These are phyloP conservation scores for Cyprinodon diabolis DNA, from an alignment of 2,797 vertebrate species.

Conservation along the genomic window DNA sequence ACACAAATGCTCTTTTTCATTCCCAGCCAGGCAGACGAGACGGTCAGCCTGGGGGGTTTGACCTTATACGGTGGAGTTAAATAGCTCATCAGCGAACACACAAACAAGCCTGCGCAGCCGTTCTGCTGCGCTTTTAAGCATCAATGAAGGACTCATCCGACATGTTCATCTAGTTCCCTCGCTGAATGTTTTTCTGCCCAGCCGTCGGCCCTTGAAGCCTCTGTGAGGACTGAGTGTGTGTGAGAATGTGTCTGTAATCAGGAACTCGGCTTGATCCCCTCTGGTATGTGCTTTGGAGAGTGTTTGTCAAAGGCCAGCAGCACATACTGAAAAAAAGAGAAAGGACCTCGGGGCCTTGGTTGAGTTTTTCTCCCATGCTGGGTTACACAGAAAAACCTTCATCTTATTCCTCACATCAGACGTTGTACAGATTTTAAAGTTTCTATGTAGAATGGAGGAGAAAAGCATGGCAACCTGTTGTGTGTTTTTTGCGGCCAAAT, in stretches of 20 bases:
- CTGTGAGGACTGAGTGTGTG: constrained; percentile 44
- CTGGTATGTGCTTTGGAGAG: constrained; percentile 77
- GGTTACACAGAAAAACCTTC: background rate
- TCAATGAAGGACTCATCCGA: constrained; percentile 75
- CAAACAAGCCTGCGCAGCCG: constrained; percentile 32
- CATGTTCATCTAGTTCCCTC: constrained; percentile 74
- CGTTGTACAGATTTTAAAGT: background rate
- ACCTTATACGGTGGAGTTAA: constrained; percentile 81
- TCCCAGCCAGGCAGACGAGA: constrained; percentile 65
- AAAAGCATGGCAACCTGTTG: constrained; percentile 13
- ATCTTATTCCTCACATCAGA: background rate
- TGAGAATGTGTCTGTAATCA: constrained; percentile 58
- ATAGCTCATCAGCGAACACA: constrained; percentile 68
- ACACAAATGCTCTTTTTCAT: constrained; percentile 69
- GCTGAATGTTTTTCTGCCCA: constrained; percentile 65
- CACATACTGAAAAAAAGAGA: constrained; percentile 49
- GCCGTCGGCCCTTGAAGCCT: constrained; percentile 60
- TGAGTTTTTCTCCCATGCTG: constrained; percentile 18
- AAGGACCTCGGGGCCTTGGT: constrained; percentile 41
- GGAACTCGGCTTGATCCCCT: constrained; percentile 76
- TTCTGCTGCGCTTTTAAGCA: constrained; percentile 69
- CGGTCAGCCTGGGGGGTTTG: constrained; percentile 70
- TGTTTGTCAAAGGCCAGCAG: constrained; percentile 78
- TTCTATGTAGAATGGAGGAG: background rate
- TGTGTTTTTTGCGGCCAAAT: constrained; percentile 14